phyloP scores from a whole-genome alignment of 1,140 invertebrate species.

The Pseudachorutes palmiensis region DNA sequence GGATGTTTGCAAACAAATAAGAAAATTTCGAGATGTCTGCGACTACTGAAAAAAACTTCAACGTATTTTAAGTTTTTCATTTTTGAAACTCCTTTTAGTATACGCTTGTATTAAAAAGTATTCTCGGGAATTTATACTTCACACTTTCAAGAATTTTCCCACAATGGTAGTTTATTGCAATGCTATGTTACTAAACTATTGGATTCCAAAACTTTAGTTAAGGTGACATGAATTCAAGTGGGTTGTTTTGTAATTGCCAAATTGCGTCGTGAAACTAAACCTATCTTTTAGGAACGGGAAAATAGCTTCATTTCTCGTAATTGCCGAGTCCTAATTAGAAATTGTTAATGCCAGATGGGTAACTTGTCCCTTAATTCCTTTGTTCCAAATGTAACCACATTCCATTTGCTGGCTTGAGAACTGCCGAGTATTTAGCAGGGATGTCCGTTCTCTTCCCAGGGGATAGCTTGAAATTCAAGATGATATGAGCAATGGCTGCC shows the following conservation, averaged over 20 bases:
- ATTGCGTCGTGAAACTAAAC: too few relatives aligned
- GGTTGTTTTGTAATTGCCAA: too few relatives aligned
- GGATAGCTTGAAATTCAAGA: slow-evolving; percentile 13
- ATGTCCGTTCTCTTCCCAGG: slow-evolving; percentile 16
- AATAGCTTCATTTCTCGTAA: too few relatives aligned
- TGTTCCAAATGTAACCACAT: slow-evolving; percentile 30
- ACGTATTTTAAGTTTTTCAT: not conserved
- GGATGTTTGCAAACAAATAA: not conserved
- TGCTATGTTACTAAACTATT: too few relatives aligned
- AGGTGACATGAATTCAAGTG: too few relatives aligned
- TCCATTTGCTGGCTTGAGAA: slow-evolving; percentile 43
- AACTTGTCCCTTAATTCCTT: not conserved
- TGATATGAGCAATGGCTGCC: slow-evolving; percentile 8
- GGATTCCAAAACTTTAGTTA: too few relatives aligned
- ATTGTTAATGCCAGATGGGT: not conserved
- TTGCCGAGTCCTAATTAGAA: not conserved
- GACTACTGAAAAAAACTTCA: not conserved
- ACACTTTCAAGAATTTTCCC: too few relatives aligned
- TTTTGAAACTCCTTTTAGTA: not conserved
- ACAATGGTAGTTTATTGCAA: too few relatives aligned
- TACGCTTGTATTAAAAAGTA: not conserved
- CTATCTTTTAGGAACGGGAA: too few relatives aligned
- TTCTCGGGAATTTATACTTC: too few relatives aligned
- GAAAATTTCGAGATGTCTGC: not conserved
- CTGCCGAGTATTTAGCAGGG: slow-evolving; percentile 31